Evolutionary conservation across 2,113 vertebrate species (phyloP), one percentile per base, ranked within the genome.

Genomic region (Scartelaos histophorus): DNA sequence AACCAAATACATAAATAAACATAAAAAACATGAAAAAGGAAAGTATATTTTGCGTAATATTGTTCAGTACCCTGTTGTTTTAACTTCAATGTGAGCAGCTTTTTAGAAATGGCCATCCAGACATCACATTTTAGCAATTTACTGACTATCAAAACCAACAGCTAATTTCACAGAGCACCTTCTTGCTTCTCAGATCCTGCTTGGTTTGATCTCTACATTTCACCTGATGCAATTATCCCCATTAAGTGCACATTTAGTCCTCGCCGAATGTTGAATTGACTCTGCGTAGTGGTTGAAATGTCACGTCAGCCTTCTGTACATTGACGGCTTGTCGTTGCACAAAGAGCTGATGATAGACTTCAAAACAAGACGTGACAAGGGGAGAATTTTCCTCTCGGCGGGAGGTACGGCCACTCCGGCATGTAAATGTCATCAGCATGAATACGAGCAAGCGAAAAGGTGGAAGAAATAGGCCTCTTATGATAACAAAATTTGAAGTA

Each of bases 341-440:
- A 61, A 70, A 69, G 66, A 51, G 73, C 54, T 70, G 75, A 78
- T 78, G 62, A 73, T 69, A 71, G 67, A 34, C 64, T 54, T 54
- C 24, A 22, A 75, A 81, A 79, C 70, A 54, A 70, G 72, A 61
- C 38, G 47, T 49, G 68, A 66, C 72, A 69, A 70, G 25, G 1
- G 9, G 67, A 67, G 80, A 69, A 76, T 81, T 25, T 75, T 53
- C 21, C 24, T 67, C 65, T 12, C 80, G 71, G 80, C 69, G 13
- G 82, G 77, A 53, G 62, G 69, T 29, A 47, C 56, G 56, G 69
- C 62, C 75, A 69, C 66, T 75, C 43, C 69, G 15, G 70, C 84
- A 73, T 68, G 74, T 57, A 85, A 82, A 85, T 76, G 72, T 82
- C 70, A 79, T 67, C 72, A 74, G 65, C 72, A 61, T 69, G 66